Evolutionary conservation across 2,888 invertebrate genomes (phyloP), one percentile per base, ranked within the genome.

Genomic region (Trichopoda pennipes): DNA sequence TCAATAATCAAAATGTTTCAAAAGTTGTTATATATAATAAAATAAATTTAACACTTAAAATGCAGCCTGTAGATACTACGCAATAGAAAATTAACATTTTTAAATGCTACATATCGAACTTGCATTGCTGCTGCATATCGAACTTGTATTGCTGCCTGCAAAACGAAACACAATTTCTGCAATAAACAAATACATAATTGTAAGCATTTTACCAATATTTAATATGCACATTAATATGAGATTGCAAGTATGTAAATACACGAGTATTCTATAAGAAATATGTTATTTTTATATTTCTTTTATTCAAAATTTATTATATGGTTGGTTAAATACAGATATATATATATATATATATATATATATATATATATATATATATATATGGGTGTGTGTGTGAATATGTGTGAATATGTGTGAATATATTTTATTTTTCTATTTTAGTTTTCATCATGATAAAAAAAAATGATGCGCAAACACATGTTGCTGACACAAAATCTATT

Each of bases 401-500:
- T n/a, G n/a, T n/a, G n/a, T n/a, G n/a, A n/a, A n/a, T n/a, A n/a
- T n/a, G n/a, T n/a, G n/a, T n/a, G n/a, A n/a, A n/a, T n/a, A n/a
- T n/a, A n/a, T n/a, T n/a, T n/a, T n/a, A n/a, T 6, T 23, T 23
- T 6, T 12, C 14, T 55, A 64, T 44, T 55, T 74, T 64, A 35
- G 51, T 51, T 72, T 60, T 17, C 38, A 51, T n/a, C 21, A 21
- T 42, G 9, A 17, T 47, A 17, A 44, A 17, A 58, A 28, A 28
- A 69, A 21, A 19, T 32, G 12, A 38, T n/a, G 16, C 23, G 6
- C 35, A 66, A 28, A 23, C 66, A 78, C 64, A 73, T 79, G 55
- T 61, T 61, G 53, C 63, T 69, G 69, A 51, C 69, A 74, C 21
- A 63, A 63, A 69, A 69, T 56, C 51, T 35, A 35, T 42, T 32